Base-by-base conservation (phyloP, 1,140 invertebrate genomes). In the Penaeus indicus region DNA sequence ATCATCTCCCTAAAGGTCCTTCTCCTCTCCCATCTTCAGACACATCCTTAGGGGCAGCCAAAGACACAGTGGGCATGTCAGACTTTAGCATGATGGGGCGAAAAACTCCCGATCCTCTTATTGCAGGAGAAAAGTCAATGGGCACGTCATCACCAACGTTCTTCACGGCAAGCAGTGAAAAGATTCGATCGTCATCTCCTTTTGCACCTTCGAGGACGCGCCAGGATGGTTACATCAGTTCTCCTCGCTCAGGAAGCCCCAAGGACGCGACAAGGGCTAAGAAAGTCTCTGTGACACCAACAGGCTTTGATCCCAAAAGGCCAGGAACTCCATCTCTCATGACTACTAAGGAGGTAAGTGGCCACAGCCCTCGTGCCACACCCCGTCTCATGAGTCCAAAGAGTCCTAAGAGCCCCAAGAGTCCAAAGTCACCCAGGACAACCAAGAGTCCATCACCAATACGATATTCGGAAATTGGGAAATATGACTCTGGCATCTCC, bases 401-500 rank as follows among this genome's bases (percentile, higher is more conserved):
- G 95, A 95, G 92, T 93, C 94, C 32, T 91, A 93, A 77, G 94
- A 95, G 90, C 88, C 92, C 77, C 94, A 90, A 89, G 75, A 96
- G 94, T 93, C 90, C 95, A 11, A 94, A 94, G 84, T 96, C 96
- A 93, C 90, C 95, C 13, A 94, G 94, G 85, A 96, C 95, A 22
- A 95, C 95, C 13, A 95, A 93, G 90, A 96, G 95, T 54, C 95
- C 96, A 8, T 94, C 95, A 92, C 94, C 95, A n/a, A 96, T 96
- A 69, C 95, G 96, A 32, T 90, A 91, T 91, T 92, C 94, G 5
- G 95, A 95, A 92, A 85, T 95, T 95, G 91, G 94, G 10, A 96
- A 96, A 92, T 97, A 96, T 13, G 96, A 97, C 93, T 97, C 96
- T 1, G 96, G 96, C 3, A 92, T 97, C 69, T 97, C 96, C 1